Conservation (phyloP, 2,888 invertebrate species). For the Nymphalis c-album region DNA sequence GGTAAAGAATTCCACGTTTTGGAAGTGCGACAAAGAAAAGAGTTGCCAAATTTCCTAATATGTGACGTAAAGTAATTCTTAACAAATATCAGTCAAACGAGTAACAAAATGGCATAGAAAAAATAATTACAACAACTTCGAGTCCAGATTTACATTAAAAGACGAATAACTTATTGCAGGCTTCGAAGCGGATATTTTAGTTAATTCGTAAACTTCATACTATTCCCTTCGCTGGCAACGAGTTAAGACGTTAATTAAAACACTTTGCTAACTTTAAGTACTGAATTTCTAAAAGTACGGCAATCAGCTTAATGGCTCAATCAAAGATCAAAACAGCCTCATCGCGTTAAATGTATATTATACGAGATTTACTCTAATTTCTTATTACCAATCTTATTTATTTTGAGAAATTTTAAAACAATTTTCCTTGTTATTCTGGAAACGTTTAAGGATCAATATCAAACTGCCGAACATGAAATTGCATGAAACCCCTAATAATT, state of each 20-base stretch:
- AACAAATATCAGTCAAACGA: background rate
- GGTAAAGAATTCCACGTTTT: too few species aligned
- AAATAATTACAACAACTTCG: slow-evolving; percentile 24
- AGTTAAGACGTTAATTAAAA: slow-evolving; percentile 79
- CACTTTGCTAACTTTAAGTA: slow-evolving; percentile 78
- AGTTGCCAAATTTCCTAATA: too few species aligned
- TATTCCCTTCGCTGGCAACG: slow-evolving; percentile 66
- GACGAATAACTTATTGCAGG: slow-evolving; percentile 40
- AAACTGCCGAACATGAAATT: too few species aligned
- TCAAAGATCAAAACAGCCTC: slow-evolving; percentile 73
- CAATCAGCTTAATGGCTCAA: slow-evolving; percentile 77
- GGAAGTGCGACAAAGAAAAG: too few species aligned
- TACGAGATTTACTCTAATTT: slow-evolving; percentile 15
- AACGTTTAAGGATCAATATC: too few species aligned
- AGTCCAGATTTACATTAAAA: slow-evolving; percentile 36
- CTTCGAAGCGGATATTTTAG: slow-evolving; percentile 65
- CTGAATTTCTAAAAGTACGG: slow-evolving; percentile 76
- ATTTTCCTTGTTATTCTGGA: background rate
- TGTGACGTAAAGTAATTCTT: too few species aligned
- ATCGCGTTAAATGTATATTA: slow-evolving; percentile 27
- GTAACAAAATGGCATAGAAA: slow-evolving; percentile 15
- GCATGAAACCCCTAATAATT: too few species aligned
- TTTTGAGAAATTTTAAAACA: background rate
- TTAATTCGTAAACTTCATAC: slow-evolving; percentile 78
- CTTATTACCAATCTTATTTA: slow-evolving; percentile 11